Evolutionary conservation across 1,140 invertebrate genomes (phyloP).

Genomic region (Idris sp.): DNA sequence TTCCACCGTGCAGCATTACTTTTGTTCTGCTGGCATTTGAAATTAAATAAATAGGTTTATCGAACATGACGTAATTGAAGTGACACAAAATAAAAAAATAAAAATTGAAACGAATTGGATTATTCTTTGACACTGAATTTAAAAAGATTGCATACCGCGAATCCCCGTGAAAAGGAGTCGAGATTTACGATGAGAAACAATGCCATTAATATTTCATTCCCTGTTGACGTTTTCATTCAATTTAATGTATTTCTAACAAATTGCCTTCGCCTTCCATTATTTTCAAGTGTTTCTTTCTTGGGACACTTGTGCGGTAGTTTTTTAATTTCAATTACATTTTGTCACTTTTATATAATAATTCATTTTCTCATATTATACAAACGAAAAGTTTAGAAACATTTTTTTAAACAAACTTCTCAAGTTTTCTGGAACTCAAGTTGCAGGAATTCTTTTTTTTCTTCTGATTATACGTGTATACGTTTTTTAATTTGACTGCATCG

Average conservation of each 20-base stretch:
- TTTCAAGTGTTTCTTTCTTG: too few species aligned
- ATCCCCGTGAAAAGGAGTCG: slow-evolving; percentile 4
- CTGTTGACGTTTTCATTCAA: too few species aligned
- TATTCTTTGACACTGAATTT: slow-evolving; percentile 14
- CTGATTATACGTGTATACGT: too few species aligned
- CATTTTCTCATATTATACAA: too few species aligned
- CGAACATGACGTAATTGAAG: slow-evolving; percentile 9
- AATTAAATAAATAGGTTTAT: slow-evolving; percentile 38
- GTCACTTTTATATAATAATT: too few species aligned
- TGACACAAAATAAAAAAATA: slow-evolving; percentile 17
- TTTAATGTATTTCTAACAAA: not conserved
- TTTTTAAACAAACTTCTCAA: too few species aligned
- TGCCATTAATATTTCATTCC: not conserved
- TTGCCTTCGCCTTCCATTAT: too few species aligned
- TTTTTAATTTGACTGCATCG: slow-evolving; percentile 46
- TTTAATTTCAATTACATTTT: too few species aligned
- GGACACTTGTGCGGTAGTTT: too few species aligned
- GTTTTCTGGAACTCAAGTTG: too few species aligned
- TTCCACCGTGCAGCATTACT: slow-evolving; percentile 33
- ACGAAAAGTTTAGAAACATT: too few species aligned
- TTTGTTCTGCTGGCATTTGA: slow-evolving; percentile 11
- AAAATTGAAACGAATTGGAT: slow-evolving; percentile 19
- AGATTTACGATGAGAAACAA: slow-evolving; percentile 1
- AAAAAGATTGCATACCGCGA: slow-evolving; percentile 7
- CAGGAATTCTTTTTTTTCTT: too few species aligned